These are phyloP conservation scores for Ciconia nigra DNA, from an alignment of 2,797 vertebrate species.

Conservation along the genomic window DNA sequence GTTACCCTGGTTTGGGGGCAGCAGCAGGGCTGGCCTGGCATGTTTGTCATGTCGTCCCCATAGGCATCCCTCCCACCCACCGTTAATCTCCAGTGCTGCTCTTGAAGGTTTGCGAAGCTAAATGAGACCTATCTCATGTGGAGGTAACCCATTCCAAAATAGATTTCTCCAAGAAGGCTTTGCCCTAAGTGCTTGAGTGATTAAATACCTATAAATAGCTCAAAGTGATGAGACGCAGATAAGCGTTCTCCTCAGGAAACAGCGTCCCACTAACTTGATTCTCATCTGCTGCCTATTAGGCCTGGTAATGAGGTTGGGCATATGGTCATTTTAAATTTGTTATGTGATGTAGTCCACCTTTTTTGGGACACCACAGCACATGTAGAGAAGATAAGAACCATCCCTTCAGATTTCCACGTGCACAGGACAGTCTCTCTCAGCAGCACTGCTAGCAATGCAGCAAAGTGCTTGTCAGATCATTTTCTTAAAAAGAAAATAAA, in stretches of 20 bases:
- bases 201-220: constrained; percentile 8
- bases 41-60: background rate
- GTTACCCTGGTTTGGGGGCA: background rate
- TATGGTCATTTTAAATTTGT: background rate
- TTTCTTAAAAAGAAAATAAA: constrained; percentile 4
- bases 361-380: background rate
- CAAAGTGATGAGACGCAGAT: background rate
- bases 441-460: background rate
- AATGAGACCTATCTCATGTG: background rate
- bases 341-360: background rate
- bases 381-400: background rate
- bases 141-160: background rate
- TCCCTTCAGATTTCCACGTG: background rate
- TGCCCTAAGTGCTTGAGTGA: background rate
- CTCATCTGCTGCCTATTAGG: background rate
- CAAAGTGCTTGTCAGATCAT: background rate
- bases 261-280: background rate
- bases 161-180: background rate
- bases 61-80: background rate
- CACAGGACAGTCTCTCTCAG: background rate
- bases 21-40: background rate
- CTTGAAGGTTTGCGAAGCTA: background rate
- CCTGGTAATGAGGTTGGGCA: background rate
- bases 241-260: background rate
- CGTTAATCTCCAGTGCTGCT: background rate